Evolutionary conservation across 2,113 vertebrate genomes (phyloP).

Genomic region (Mola mola): DNA sequence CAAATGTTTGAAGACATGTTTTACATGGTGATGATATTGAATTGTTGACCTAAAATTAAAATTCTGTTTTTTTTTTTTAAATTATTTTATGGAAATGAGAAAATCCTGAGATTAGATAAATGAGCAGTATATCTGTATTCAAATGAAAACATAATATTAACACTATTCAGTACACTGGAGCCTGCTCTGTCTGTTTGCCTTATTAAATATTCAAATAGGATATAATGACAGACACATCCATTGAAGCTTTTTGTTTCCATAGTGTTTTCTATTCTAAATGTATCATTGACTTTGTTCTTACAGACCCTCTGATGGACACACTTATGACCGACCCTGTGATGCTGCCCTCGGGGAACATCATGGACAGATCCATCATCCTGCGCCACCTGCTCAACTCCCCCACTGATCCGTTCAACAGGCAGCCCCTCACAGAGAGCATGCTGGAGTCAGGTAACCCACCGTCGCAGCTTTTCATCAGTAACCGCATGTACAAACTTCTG

Average conservation of each 20-base stretch:
- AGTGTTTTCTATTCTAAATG: background rate
- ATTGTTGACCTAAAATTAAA: background rate
- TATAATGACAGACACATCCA: no score
- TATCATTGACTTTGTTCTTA: conserved; percentile 2
- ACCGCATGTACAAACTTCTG: no score
- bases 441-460: conserved; percentile 90
- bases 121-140: no score
- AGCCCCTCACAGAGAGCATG: conserved; percentile 96
- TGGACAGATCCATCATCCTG: conserved; percentile 97
- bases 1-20: background rate
- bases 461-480: no score
- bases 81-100: no score
- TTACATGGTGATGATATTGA: background rate
- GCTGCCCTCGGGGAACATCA: conserved; percentile 94
- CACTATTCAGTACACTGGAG: no score
- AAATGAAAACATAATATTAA: no score
- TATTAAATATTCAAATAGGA: no score
- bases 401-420: conserved; percentile 97
- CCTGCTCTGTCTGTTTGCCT: no score
- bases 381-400: conserved; percentile 96
- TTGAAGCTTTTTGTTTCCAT: no score
- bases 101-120: no score
- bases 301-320: conserved; percentile 98
- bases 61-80: background rate
- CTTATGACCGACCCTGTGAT: conserved; percentile 97